Percentiles rank a stretch among this genome's conserved stretches.
These are phyloP conservation scores for Caenorhabditis briggsae DNA, from an alignment of 1,140 invertebrate species.

Conservation along the genomic window DNA sequence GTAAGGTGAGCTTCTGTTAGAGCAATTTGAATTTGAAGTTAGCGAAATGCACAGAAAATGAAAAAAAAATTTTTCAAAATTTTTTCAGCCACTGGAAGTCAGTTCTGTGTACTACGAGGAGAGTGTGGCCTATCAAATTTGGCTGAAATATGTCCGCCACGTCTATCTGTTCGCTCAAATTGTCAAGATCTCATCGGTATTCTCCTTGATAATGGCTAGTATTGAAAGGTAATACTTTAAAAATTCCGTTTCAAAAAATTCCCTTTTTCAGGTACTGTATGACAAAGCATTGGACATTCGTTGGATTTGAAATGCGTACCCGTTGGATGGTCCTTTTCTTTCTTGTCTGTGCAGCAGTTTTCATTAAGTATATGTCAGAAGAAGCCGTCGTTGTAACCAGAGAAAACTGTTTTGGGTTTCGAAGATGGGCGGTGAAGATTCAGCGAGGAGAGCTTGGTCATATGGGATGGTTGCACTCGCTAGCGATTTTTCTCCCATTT, in stretches of 20 bases:
- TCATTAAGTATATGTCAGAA: conserved; percentile 70
- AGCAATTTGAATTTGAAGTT: too few relatives aligned
- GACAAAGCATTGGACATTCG: conserved; percentile 77
- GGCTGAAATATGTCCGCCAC: conserved; percentile 69
- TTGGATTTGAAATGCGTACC: conserved; percentile 73
- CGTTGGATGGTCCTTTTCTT: conserved; percentile 72
- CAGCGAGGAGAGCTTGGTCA: conserved; percentile 44
- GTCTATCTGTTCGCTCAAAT: conserved; percentile 74
- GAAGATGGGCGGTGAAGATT: conserved; percentile 53
- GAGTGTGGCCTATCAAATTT: conserved; percentile 66
- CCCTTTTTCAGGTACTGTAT: conserved; percentile 66
- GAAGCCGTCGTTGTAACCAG: conserved; percentile 26
- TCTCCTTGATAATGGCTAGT: conserved; percentile 74
- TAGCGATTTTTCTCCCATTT: conserved; percentile 74
- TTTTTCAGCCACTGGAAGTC: conserved; percentile 69
- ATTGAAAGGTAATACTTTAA: conserved; percentile 76
- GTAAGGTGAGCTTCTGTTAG: too few relatives aligned
- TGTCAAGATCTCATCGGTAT: conserved; percentile 76
- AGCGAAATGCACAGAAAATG: background rate
- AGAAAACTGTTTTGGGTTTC: conserved; percentile 60
- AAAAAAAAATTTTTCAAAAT: background rate
- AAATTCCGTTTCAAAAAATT: too few relatives aligned
- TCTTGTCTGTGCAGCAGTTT: conserved; percentile 67
- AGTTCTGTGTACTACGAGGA: conserved; percentile 69
- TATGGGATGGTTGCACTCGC: conserved; percentile 69